Conservation (phyloP, 2,888 invertebrate species). For the Eubasilissa splendida region DNA sequence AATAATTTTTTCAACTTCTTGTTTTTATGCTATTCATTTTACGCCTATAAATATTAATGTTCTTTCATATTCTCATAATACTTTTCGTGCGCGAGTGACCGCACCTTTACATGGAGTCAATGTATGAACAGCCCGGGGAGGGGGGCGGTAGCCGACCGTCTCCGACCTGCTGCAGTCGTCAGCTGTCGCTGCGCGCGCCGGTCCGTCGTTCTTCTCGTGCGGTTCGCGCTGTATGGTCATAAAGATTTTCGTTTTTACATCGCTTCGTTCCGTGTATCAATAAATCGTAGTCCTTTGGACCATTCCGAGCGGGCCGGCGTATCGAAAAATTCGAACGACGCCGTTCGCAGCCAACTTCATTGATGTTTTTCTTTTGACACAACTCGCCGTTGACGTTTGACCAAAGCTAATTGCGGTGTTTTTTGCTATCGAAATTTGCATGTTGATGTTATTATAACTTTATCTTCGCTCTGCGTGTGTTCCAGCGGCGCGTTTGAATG, state of each 20-base stretch:
- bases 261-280: slow-evolving; percentile 30
- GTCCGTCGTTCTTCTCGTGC: slow-evolving; percentile 12
- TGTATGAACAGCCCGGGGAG: slow-evolving; percentile 22
- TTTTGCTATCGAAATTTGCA: slow-evolving; percentile 21
- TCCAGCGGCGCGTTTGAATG: not conserved
- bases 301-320: not conserved
- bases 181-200: slow-evolving; percentile 50
- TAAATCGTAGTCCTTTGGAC: not conserved
- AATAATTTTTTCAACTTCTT: too few species aligned
- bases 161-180: slow-evolving; percentile 48
- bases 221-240: slow-evolving; percentile 8
- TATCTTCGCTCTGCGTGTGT: not conserved
- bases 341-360: slow-evolving; percentile 29
- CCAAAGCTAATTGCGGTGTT: not conserved
- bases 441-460: not conserved
- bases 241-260: slow-evolving; percentile 26
- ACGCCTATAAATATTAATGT: too few species aligned
- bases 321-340: not conserved
- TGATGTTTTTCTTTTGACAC: slow-evolving; percentile 27
- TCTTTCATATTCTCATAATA: not conserved
- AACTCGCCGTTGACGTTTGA: slow-evolving; percentile 10
- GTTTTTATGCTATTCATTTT: too few species aligned
- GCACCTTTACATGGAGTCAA: slow-evolving; percentile 34
- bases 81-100: slow-evolving; percentile 8
- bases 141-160: slow-evolving; percentile 39